A percentile compares a stretch with the other conserved stretches of the same genome.
These are phyloP conservation scores for Drosophila miranda DNA, from an alignment of 1,140 invertebrate species.

Conservation along the genomic window DNA sequence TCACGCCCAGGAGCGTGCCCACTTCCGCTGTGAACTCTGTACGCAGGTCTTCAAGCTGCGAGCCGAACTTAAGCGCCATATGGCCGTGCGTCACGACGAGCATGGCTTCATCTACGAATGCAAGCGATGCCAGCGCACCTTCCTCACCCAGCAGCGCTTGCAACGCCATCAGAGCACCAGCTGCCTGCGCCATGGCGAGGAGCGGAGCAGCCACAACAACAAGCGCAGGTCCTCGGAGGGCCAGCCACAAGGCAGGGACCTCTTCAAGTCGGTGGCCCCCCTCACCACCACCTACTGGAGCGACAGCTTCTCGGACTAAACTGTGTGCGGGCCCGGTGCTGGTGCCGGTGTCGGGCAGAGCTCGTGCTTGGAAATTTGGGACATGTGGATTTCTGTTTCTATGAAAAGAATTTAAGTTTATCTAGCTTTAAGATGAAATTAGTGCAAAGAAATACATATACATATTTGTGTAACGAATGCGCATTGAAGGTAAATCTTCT, in stretches of 20 bases:
- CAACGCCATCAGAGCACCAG: constrained; percentile 64
- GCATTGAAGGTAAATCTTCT: constrained; percentile 27
- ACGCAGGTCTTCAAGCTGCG: constrained; percentile 60
- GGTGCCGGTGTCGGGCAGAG: not conserved
- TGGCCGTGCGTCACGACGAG: constrained; percentile 68
- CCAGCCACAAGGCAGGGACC: constrained; percentile 68
- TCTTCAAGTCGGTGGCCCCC: constrained; percentile 82
- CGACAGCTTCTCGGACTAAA: constrained; percentile 83
- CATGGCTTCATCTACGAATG: constrained; percentile 69
- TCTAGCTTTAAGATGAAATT: constrained; percentile 28
- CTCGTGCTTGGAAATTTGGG: not conserved
- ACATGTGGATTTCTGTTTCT: constrained; percentile 16
- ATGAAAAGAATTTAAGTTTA: constrained; percentile 46
- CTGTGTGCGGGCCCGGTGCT: not conserved
- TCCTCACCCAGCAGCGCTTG: constrained; percentile 58
- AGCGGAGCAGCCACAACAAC: constrained; percentile 26
- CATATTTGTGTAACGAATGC: constrained; percentile 46
- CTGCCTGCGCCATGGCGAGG: constrained; percentile 47
- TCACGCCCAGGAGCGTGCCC: constrained; percentile 69
- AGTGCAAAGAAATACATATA: constrained; percentile 37
- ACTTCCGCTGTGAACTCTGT: constrained; percentile 72
- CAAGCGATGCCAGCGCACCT: constrained; percentile 75
- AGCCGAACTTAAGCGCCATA: constrained; percentile 68
- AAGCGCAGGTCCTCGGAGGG: constrained; percentile 34
- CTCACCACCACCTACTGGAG: constrained; percentile 83